Evolutionary conservation across 2,888 invertebrate genomes (phyloP), one percentile per base, ranked within the genome.

Genomic region (Campaea margaritaria): DNA sequence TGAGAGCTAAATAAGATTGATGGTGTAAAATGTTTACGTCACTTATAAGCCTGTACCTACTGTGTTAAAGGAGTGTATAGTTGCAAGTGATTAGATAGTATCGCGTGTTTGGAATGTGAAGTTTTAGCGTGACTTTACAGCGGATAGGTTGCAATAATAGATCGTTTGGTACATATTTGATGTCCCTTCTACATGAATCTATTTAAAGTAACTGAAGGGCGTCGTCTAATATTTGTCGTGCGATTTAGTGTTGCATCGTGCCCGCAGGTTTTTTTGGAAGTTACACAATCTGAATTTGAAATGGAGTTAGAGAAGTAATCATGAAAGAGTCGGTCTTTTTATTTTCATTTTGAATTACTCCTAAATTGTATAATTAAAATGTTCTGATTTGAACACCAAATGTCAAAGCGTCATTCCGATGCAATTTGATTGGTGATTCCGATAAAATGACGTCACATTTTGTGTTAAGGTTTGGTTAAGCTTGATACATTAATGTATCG

Each of bases 241-340:
- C 5, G 21, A 21, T n/a, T 44, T 44, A 16, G 11, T 42, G 42
- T 42, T 13, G 45, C 31, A 45, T 36, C 10, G 36, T 38, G n/a
- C 39, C 38, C 21, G 13, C 13, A 39, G 21, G n/a, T n/a, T 39
- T 27, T 49, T 50, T 42, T 12, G 15, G 42, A 14, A 42, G 31
- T 50, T 15, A 9, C 34, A 36, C 39, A 10, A 27, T 27, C 27
- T 9, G 31, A 31, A 1, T 31, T 31, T 31, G 31, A 31, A 31
- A 31, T 31, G 31, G 31, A 31, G 2, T 31, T 9, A 9, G 8
- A 9, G 10, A 31, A 31, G 8, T n/a, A n/a, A n/a, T n/a, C n/a
- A n/a, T n/a, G 31, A 1, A 31, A 31, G 1, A n/a, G 21, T 21
- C 5, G 21, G 2, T 21, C 21, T 21, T 10, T 31, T 9, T 10